Base-by-base conservation (phyloP, 2,888 invertebrate genomes). In the Ochlodes sylvanus region DNA sequence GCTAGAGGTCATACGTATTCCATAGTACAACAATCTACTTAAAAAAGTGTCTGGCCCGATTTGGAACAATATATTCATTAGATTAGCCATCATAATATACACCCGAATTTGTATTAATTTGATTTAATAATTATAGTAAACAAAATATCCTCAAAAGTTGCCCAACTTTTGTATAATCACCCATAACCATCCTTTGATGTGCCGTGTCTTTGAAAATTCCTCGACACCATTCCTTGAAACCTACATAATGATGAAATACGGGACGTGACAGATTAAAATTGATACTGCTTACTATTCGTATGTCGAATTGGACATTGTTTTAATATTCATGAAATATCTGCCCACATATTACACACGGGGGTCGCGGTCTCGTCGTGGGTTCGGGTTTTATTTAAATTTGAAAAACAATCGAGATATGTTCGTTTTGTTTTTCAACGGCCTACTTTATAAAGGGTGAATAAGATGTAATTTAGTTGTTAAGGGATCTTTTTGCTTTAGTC, bases 291-390 rank as follows among this genome's bases (percentile, higher is more conserved):
- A 7, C 61, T 14, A 44, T 60, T 60, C 61, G 47, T 17, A 34
- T 19, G 17, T 7, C 50, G 34, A 61, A 50, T 61, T 61, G 61
- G 34, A 61, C 32, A 61, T 50, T 61, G 50, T 61, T 61, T 50
- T 61, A 50, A 61, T 50, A 61, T 61, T 61, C 50, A 61, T 61
- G 61, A 50, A 47, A 61, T 17, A 34, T 17, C 47, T 12, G 17
- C 17, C 34, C 56, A 50, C 50, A 50, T 19, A 50, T 50, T 50
- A 50, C 10, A 19, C n/a, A 15, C 44, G 3, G 44, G 12, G 19
- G 19, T 4, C 47, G 47, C 47, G 47, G 15, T 17, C 44, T n/a
- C 50, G 12, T 7, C 19, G 15, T 15, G 50, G 50, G 19, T 50
- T 50, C 9, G 10, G 5, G 19, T 50, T 50, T 50, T 50, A 50